Evolutionary conservation across 2,888 invertebrate species (phyloP), one percentile per base, ranked within the genome.

Genomic region (Scrobipalpa costella): DNA sequence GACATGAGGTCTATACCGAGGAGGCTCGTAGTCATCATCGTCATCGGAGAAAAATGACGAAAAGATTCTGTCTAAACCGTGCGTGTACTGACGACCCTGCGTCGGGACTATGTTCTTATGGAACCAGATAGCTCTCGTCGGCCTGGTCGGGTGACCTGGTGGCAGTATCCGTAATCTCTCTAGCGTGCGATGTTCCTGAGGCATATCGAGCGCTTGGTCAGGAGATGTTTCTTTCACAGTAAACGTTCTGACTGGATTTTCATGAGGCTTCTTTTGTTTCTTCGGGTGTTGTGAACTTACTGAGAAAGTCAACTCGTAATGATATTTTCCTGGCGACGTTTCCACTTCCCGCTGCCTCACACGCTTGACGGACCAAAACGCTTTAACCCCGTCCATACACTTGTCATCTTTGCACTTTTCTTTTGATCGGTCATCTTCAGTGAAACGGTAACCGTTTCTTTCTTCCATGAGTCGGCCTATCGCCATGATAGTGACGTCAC

Each of bases 351-450:
- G 90, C 78, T 95, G 95, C 50, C 95, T 85, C 61, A 94, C 92
- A 61, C 95, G 92, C 80, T 94, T 94, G 3, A 95, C 94, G 0
- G 93, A 93, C 95, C 95, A 95, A 63, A 94, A 79, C 0, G 95
- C 95, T 73, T 93, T 88, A 5, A 94, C 88, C 40, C 86, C 87
- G 66, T 92, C 88, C 69, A 84, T 87, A 66, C 93, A 93, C 68
- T 88, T 88, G 34, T 92, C 90, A 50, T 90, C 77, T 21, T 67
- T 71, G 70, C 90, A 90, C 64, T 83, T 86, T 50, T 81, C 79
- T 65, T 77, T 79, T 1, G 79, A 73, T 57, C 71, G 73, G 47
- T 88, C 82, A 65, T 89, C 89, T 74, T 94, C 93, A 0, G 92
- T 81, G 72, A 95, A 95, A 49, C 90, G 84, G 71, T 89, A 94